Evolutionary conservation across 35 echinoderm and acorn worm genomes (phyloP).

Genomic region (Eucidaris tribuloides): DNA sequence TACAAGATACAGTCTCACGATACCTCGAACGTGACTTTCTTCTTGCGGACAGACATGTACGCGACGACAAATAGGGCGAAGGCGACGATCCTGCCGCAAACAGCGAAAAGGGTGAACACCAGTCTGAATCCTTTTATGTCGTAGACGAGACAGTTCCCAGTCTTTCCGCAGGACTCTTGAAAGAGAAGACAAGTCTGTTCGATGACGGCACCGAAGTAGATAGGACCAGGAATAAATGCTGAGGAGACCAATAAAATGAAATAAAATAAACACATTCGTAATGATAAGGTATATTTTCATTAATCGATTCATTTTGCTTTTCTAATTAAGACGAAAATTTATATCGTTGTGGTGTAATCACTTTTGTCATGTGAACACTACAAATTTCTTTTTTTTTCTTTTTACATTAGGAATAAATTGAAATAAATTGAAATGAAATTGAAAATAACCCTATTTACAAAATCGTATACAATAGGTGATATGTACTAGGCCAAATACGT

Average conservation of each 20-base stretch:
- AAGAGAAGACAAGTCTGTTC: conserved; percentile 55
- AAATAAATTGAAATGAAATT: too few species aligned
- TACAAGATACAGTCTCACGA: not conserved
- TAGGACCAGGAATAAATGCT: conserved; percentile 72
- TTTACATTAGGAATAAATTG: too few species aligned
- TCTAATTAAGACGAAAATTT: not conserved
- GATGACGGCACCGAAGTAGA: conserved; percentile 63
- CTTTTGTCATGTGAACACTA: too few species aligned
- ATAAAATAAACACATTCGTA: not conserved
- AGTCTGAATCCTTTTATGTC: conserved; percentile 59
- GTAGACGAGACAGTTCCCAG: conserved; percentile 70
- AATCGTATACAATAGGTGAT: too few species aligned
- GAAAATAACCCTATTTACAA: too few species aligned
- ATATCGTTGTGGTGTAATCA: too few species aligned
- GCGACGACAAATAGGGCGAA: not conserved
- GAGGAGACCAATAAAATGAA: not conserved
- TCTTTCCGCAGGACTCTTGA: conserved; percentile 67
- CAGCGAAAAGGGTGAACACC: conserved; percentile 3
- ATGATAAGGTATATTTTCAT: not conserved
- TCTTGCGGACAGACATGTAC: not conserved
- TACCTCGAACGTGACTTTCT: not conserved
- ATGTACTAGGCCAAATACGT: too few species aligned
- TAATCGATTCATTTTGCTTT: not conserved
- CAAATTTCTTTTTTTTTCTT: too few species aligned
- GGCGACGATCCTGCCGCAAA: not conserved